Evolutionary conservation across 2,113 vertebrate species (phyloP).

Genomic region (Taxidea taxus): DNA sequence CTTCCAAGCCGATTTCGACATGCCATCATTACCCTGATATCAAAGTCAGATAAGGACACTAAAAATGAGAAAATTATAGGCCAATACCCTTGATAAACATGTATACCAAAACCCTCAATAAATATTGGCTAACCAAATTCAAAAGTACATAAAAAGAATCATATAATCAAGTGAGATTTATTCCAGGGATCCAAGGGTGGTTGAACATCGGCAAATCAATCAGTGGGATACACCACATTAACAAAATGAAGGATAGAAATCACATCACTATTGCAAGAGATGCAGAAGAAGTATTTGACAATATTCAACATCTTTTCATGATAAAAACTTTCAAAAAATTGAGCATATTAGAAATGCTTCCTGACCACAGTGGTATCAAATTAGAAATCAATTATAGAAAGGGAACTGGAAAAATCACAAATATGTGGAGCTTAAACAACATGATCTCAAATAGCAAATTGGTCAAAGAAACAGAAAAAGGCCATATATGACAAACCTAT

Average conservation of each 20-base stretch:
- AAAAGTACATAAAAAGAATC: background rate
- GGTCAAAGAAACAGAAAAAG: background rate
- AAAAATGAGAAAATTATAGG: background rate
- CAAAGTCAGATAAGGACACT: background rate
- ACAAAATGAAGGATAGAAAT: background rate
- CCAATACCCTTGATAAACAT: background rate
- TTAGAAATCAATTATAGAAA: background rate
- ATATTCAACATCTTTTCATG: background rate
- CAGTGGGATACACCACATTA: background rate
- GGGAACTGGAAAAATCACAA: background rate
- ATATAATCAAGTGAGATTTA: background rate
- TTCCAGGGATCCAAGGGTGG: background rate
- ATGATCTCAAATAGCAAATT: background rate
- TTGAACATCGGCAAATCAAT: background rate
- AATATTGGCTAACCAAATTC: background rate
- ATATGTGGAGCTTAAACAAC: background rate
- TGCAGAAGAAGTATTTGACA: background rate
- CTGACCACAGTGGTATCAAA: background rate
- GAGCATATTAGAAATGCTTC: background rate
- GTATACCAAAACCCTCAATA: background rate
- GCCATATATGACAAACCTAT: background rate
- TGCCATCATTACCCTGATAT: background rate
- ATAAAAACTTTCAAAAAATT: background rate
- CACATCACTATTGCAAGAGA: background rate
- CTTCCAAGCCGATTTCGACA: background rate